phyloP scores from a whole-genome alignment of 2,797 vertebrate genomes.

The Amblyopsis hoosieri region DNA sequence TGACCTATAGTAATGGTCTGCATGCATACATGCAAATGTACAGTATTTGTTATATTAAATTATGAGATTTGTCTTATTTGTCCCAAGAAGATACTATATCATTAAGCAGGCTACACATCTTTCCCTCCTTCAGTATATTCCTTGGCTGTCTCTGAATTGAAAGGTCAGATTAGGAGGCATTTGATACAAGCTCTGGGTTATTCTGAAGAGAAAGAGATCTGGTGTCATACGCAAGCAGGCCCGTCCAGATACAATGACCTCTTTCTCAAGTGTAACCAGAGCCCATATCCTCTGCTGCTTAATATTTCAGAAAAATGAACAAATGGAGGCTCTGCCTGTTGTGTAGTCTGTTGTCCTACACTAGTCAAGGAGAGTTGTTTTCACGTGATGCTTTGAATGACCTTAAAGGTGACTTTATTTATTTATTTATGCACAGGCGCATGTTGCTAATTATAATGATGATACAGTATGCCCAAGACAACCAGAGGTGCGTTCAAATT shows the following conservation, averaged over 20 bases:
- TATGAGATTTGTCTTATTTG: too few species aligned
- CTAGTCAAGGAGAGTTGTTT: background rate
- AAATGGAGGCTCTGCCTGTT: constrained; percentile 15
- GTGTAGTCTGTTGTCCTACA: constrained; percentile 14
- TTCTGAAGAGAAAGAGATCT: constrained; percentile 65
- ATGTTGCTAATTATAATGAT: too few species aligned
- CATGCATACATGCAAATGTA: too few species aligned
- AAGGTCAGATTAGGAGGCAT: constrained; percentile 53
- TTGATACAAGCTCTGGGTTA: constrained; percentile 63
- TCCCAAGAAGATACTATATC: too few species aligned
- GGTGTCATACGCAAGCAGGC: constrained; percentile 62
- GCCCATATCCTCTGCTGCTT: constrained; percentile 55
- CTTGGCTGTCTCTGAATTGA: constrained; percentile 18
- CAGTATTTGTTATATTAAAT: too few species aligned
- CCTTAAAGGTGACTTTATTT: too few species aligned
- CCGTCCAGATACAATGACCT: constrained; percentile 60
- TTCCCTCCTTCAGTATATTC: constrained; percentile 4
- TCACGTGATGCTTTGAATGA: too few species aligned
- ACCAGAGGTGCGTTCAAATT: too few species aligned
- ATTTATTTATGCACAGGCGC: too few species aligned
- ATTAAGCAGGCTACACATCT: background rate
- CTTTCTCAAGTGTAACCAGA: constrained; percentile 72
- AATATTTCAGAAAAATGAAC: constrained; percentile 71
- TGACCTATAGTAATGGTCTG: too few species aligned
- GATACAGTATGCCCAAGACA: too few species aligned